Evolutionary conservation across 2,797 vertebrate species (phyloP), one percentile per base, ranked within the genome.

Genomic region (Artibeus lituratus): DNA sequence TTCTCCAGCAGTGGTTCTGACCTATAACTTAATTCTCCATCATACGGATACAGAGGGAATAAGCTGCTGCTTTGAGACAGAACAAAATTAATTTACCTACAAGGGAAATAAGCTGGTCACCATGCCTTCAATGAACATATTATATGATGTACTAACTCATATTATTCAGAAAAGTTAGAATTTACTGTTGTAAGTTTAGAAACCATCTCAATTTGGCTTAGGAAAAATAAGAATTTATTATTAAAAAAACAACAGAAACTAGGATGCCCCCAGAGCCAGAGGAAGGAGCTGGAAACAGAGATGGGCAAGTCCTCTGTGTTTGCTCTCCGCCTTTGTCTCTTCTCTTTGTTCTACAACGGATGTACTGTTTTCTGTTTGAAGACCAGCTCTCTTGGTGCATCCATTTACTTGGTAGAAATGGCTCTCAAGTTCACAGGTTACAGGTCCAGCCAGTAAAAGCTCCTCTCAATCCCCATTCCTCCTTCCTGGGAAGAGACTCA

Each of bases 1-100:
- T 94, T 77, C 51, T 87, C 72, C 62, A 73, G 14, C 19, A 39
- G 22, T 32, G 42, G n/a, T 65, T 81, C 72, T 88, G 72, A 94
- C 70, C 67, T 76, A 57, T 35, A 74, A 74, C 53, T 7, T 42
- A n/a, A 49, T 67, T 51, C 32, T 69, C 37, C 29, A 81, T 73
- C 76, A 94, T 85, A 67, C 72, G 72, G 78, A 90, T 78, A 78
- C 19, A 62, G 55, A 55, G 84, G 37, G 70, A 85, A 90, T 51
- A 82, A 92, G 90, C 39, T 49, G 5, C 84, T 87, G 73, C 84
- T 90, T 91, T 24, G 53, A 55, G 82, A 59, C 51, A 37, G 47
- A 87, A 42, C 9, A 55, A 65, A 96, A 94, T 87, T 77, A 94
- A 93, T 73, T 94, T 84, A 74, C 73, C 72, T 94, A 24, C 1